These are phyloP conservation scores for Coilia nasus DNA, from an alignment of 2,797 vertebrate genomes.

Conservation along the genomic window DNA sequence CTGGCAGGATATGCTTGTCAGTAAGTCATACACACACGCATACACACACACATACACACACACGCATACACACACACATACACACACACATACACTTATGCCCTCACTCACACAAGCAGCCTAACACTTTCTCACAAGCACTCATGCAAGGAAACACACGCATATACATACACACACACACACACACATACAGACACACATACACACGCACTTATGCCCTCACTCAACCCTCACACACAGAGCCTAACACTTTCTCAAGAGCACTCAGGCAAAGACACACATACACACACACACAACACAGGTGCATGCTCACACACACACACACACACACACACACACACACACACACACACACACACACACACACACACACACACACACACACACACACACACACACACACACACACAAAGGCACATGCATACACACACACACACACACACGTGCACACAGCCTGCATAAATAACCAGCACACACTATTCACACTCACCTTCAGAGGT, in stretches of 20 bases:
- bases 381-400: not conserved
- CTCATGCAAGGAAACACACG: too few relatives aligned
- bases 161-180: not conserved
- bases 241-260: not conserved
- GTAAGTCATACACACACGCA: not conserved
- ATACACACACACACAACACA: not conserved
- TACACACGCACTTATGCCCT: not conserved
- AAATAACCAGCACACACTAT: not conserved
- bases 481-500: constrained; percentile 12
- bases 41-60: too few relatives aligned
- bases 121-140: too few relatives aligned
- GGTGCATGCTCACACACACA: not conserved
- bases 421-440: not conserved
- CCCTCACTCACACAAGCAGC: not conserved
- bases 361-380: not conserved
- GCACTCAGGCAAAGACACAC: not conserved
- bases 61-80: not conserved
- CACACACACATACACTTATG: not conserved
- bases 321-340: not conserved
- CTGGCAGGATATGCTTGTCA: constrained; percentile 9
- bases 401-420: not conserved
- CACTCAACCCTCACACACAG: not conserved
- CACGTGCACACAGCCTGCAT: not conserved
- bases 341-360: not conserved
- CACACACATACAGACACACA: not conserved